Percentiles rank a stretch among this genome's conserved stretches.
These are phyloP conservation scores for Euzophera pinguis DNA, from an alignment of 2,888 invertebrate genomes.

Conservation along the genomic window DNA sequence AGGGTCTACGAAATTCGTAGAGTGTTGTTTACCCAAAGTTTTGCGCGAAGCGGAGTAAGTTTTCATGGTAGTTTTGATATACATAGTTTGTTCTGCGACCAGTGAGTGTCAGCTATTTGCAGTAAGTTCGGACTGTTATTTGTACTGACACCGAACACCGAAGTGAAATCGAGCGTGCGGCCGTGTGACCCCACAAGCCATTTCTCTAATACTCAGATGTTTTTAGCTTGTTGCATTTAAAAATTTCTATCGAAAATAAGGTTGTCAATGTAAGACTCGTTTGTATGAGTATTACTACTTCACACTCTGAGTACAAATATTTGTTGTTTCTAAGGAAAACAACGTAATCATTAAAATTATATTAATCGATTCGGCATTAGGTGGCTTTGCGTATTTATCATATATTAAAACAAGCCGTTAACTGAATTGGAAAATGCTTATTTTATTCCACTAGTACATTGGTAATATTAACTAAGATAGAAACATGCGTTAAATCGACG, in stretches of 20 bases:
- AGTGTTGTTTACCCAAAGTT: constrained; percentile 1
- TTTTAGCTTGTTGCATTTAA: constrained; percentile 13
- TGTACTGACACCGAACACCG: constrained; percentile 32
- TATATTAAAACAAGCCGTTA: too few relatives aligned
- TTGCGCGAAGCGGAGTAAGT: not conserved
- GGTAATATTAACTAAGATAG: not conserved
- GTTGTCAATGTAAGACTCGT: too few relatives aligned
- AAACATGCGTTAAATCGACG: not conserved
- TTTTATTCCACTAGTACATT: too few relatives aligned
- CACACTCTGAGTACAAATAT: too few relatives aligned
- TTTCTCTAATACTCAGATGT: constrained; percentile 37
- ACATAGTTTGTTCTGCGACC: constrained; percentile 8
- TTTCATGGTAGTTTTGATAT: not conserved
- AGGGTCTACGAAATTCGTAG: constrained; percentile 42
- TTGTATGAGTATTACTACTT: too few relatives aligned
- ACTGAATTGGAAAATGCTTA: too few relatives aligned
- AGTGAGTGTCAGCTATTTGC: constrained; percentile 8
- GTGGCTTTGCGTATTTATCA: too few relatives aligned
- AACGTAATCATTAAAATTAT: too few relatives aligned
- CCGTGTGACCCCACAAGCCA: constrained; percentile 45
- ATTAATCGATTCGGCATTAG: too few relatives aligned
- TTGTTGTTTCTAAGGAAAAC: too few relatives aligned
- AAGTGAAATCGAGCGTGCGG: constrained; percentile 49
- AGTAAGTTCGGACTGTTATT: constrained; percentile 13
- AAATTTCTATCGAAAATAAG: not conserved